A percentile compares a stretch with the other conserved stretches of the same genome.
Conservation (phyloP, 2,113 vertebrate genomes). For the Podocnemis expansa region DNA sequence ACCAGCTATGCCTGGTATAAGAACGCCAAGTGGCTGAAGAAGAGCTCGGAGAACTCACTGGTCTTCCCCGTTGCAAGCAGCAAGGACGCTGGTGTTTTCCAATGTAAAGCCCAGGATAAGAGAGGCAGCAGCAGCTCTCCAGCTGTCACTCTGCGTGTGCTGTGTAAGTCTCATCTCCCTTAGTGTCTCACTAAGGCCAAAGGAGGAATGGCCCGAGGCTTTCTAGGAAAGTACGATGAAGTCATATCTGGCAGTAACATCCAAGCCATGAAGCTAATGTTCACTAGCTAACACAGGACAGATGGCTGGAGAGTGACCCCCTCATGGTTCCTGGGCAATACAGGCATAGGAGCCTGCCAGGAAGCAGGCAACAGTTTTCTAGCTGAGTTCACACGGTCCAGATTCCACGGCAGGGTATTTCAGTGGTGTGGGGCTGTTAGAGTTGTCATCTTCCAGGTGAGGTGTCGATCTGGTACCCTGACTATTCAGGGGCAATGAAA, state of each 20-base stretch:
- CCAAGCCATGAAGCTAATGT: neutral
- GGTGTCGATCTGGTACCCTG: neutral
- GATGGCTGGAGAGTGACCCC: too few species aligned
- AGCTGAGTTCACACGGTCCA: neutral
- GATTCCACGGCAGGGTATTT: too few species aligned
- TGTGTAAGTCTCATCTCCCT: conserved; percentile 60
- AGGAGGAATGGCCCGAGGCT: neutral
- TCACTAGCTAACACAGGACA: too few species aligned
- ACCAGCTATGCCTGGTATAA: conserved; percentile 73
- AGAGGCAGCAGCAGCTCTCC: neutral
- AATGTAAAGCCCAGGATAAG: conserved; percentile 47
- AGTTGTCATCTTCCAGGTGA: neutral
- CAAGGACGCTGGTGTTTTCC: conserved; percentile 64
- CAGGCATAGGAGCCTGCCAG: too few species aligned
- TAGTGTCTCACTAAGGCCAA: rapidly evolving
- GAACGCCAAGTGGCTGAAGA: conserved; percentile 30
- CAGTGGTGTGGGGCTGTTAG: neutral
- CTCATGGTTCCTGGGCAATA: too few species aligned
- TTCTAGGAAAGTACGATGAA: neutral
- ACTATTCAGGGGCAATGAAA: neutral
- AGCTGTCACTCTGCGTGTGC: conserved; percentile 46
- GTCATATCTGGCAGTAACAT: neutral
- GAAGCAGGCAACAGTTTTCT: neutral
- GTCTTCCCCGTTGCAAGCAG: conserved; percentile 17
- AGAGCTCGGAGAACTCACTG: neutral